A percentile compares a stretch with the other conserved stretches of the same genome.
phyloP scores from a whole-genome alignment of 2,797 vertebrate genomes.

The Squalus acanthias region DNA sequence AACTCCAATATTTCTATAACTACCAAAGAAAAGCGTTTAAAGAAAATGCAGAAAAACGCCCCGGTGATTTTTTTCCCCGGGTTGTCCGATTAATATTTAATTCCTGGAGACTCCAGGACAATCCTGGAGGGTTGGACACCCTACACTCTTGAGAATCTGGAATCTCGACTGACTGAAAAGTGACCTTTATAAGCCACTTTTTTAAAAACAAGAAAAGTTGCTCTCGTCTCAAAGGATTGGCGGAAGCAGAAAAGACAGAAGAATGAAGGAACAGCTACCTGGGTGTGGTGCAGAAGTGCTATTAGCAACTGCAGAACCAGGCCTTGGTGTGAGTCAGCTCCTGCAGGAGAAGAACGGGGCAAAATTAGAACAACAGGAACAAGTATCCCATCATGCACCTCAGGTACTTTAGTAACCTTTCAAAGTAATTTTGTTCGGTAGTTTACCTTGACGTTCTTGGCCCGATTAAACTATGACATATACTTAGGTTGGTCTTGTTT shows the following conservation, averaged over 20 bases:
- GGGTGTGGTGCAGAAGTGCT: not conserved
- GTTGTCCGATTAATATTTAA: not conserved
- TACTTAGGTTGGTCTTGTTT: not conserved
- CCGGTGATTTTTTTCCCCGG: not conserved
- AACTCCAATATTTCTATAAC: not conserved
- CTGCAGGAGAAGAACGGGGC: not conserved
- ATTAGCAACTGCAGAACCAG: not conserved
- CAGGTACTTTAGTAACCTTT: slow-evolving; percentile 9
- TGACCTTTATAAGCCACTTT: not conserved
- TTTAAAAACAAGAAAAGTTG: not conserved
- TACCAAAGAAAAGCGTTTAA: too few relatives aligned
- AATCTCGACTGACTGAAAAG: not conserved
- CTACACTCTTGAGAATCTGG: not conserved
- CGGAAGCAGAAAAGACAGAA: not conserved
- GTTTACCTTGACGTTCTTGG: not conserved
- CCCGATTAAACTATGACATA: not conserved
- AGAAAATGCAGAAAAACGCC: too few relatives aligned
- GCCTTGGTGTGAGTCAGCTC: not conserved
- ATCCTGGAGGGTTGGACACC: not conserved
- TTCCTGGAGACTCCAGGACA: not conserved
- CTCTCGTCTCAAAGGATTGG: not conserved
- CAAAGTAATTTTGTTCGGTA: not conserved
- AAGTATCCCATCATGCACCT: not conserved
- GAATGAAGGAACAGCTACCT: not conserved
- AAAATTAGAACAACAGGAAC: not conserved